phyloP scores from a whole-genome alignment of 2,888 invertebrate species.

The Carcina quercana region DNA sequence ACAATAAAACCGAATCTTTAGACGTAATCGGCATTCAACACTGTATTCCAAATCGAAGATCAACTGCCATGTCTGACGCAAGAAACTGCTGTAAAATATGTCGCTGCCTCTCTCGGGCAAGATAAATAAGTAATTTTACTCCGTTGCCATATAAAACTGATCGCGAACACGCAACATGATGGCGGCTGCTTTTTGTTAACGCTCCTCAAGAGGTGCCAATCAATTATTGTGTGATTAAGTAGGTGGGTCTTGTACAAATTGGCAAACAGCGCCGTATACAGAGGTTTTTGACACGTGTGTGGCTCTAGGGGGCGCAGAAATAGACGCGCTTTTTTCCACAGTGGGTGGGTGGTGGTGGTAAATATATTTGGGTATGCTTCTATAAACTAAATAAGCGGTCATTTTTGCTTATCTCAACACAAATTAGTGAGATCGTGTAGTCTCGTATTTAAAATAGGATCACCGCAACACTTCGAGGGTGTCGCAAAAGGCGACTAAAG shows the following conservation, averaged over 20 bases:
- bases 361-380: no score
- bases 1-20: slow-evolving; percentile 3
- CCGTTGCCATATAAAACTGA: slow-evolving; percentile 18
- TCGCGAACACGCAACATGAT: slow-evolving; percentile 8
- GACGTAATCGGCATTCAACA: slow-evolving; percentile 2
- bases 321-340: no score
- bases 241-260: slow-evolving; percentile 41
- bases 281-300: no score
- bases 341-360: no score
- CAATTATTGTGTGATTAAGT: slow-evolving; percentile 45
- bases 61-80: slow-evolving; percentile 24
- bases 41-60: slow-evolving; percentile 13
- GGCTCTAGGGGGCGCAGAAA: no score
- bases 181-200: slow-evolving; percentile 27
- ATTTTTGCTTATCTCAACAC: no score
- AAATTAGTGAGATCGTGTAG: no score
- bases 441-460: no score
- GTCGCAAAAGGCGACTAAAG: no score
- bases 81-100: slow-evolving; percentile 29
- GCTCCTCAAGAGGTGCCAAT: slow-evolving; percentile 40
- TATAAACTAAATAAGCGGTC: no score
- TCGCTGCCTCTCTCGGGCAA: slow-evolving; percentile 16
- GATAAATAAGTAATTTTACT: slow-evolving; percentile 38
- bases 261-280: no score
- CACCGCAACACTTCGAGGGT: no score